Conservation (phyloP, 2,113 vertebrate species). For the Hydrolagus affinis region DNA sequence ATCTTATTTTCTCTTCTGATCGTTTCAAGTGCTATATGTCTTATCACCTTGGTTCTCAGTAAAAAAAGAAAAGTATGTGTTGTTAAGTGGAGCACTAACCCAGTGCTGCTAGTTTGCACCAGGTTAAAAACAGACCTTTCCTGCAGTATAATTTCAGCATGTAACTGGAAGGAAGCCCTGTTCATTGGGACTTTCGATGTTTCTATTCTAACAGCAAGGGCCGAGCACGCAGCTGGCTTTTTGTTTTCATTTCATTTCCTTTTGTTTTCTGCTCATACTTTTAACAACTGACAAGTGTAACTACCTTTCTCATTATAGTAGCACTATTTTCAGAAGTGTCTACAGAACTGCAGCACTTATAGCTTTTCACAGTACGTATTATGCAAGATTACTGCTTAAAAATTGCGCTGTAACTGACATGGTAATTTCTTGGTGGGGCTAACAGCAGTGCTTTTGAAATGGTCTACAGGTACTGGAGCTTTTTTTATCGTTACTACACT, state of each 20-base stretch:
- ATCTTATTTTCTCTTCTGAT: too few species aligned
- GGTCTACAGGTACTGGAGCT: not conserved
- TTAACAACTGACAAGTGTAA: not conserved
- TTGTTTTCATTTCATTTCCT: not conserved
- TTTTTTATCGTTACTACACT: not conserved
- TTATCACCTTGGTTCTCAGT: too few species aligned
- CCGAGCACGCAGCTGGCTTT: not conserved
- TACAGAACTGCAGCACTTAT: not conserved
- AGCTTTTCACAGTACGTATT: not conserved
- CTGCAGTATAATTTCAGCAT: too few species aligned
- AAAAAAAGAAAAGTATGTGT: too few species aligned
- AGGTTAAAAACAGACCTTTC: too few species aligned
- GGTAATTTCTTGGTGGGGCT: conserved; percentile 19
- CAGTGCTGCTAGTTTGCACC: too few species aligned
- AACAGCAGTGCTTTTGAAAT: not conserved
- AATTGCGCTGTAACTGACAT: conserved; percentile 6
- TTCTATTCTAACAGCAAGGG: not conserved
- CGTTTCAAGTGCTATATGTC: too few species aligned
- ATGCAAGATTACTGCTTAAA: not conserved
- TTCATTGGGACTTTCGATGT: not conserved
- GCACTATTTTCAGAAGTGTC: conserved; percentile 7
- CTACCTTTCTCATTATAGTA: not conserved
- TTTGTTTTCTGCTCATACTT: conserved; percentile 4
- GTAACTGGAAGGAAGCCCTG: not conserved
- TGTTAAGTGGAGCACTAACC: too few species aligned